phyloP scores from a whole-genome alignment of 2,888 invertebrate species.

The Nycteola revayana region DNA sequence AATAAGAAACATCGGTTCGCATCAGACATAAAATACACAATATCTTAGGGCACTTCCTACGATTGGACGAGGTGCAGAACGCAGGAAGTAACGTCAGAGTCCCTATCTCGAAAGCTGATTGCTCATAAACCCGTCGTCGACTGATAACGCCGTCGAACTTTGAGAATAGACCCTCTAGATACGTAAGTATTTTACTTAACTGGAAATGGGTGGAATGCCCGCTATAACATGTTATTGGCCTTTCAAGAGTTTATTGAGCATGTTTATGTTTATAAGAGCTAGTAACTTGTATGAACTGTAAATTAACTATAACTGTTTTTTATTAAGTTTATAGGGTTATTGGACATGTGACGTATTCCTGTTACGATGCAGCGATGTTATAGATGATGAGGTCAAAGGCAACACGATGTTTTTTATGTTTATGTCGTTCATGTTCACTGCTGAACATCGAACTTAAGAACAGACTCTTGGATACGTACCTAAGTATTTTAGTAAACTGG shows the following conservation, averaged over 20 bases:
- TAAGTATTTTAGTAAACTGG: neutral
- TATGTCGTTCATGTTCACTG: too few species aligned
- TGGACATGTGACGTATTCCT: too few species aligned
- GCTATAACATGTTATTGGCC: constrained; percentile 23
- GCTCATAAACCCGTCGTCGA: constrained; percentile 54
- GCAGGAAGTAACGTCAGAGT: constrained; percentile 55
- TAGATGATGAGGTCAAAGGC: too few species aligned
- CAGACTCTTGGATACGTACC: too few species aligned
- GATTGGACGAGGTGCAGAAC: constrained; percentile 42
- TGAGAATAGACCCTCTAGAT: constrained; percentile 32
- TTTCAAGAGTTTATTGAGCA: constrained; percentile 14
- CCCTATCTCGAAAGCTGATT: constrained; percentile 54
- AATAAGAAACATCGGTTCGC: neutral
- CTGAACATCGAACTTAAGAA: too few species aligned
- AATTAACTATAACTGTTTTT: too few species aligned
- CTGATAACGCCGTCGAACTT: constrained; percentile 40
- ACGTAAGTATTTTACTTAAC: constrained; percentile 17
- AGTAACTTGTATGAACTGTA: too few species aligned
- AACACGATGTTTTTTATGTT: too few species aligned
- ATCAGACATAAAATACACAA: constrained; percentile 31
- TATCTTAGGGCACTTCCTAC: constrained; percentile 35
- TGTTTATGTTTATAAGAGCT: too few species aligned
- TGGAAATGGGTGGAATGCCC: constrained; percentile 16
- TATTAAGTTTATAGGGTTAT: too few species aligned
- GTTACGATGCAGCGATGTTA: too few species aligned